Evolutionary conservation across 2,797 vertebrate genomes (phyloP).

Genomic region (Danionella dracula): DNA sequence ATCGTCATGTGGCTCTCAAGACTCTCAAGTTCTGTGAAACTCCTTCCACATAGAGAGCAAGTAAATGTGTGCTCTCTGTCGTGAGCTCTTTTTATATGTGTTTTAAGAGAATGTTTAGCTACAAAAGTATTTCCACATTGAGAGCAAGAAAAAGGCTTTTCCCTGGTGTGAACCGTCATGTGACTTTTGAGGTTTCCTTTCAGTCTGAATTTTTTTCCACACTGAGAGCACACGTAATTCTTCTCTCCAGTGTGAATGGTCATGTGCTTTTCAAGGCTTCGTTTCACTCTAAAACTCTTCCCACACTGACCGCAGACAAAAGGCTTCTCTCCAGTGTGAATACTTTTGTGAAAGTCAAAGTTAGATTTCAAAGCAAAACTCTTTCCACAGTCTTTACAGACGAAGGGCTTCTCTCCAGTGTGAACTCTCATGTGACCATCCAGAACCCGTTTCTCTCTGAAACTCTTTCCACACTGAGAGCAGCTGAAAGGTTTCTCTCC

Average conservation of each 20-base stretch:
- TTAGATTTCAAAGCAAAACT: neutral
- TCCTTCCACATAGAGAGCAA: neutral
- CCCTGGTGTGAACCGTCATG: neutral
- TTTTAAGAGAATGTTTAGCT: neutral
- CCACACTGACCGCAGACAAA: neutral
- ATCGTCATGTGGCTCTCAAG: conserved; percentile 11
- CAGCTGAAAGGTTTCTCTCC: neutral
- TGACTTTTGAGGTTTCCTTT: neutral
- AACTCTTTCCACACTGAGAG: neutral
- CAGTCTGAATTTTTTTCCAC: neutral
- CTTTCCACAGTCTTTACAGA: neutral
- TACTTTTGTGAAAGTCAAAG: neutral
- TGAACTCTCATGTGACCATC: neutral
- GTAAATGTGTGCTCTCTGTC: neutral
- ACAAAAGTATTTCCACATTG: conserved; percentile 3
- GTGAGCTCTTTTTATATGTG: neutral
- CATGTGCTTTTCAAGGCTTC: neutral
- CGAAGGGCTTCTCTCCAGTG: neutral
- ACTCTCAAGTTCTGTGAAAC: neutral
- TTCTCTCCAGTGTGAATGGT: neutral
- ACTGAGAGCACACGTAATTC: neutral
- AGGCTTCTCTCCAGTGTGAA: neutral
- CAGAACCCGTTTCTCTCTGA: neutral
- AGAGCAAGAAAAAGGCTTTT: neutral
- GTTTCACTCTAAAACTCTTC: neutral